Percentiles rank a stretch among this genome's conserved stretches.
Evolutionary conservation across 2,113 vertebrate species (phyloP).

Genomic region (Phylloscopus trochilus): DNA sequence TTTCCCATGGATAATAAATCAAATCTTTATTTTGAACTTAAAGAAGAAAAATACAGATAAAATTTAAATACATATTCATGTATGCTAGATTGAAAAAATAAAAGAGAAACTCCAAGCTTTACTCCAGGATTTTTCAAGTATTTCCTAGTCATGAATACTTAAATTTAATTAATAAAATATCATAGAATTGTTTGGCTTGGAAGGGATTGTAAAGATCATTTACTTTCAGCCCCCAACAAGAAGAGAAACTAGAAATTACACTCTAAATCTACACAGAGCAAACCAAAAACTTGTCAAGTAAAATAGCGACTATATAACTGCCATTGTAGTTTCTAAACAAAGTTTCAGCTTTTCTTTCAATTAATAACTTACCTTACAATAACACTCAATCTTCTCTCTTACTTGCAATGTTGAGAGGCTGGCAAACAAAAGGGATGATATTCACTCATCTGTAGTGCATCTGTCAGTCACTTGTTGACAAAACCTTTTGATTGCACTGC

Average conservation of each 20-base stretch:
- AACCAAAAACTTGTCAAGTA: background rate
- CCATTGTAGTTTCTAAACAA: background rate
- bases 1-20: background rate
- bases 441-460: conserved; percentile 70
- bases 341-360: background rate
- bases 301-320: background rate
- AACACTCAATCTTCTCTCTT: background rate
- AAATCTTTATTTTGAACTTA: background rate
- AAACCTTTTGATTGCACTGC: conserved; percentile 66
- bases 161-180: background rate
- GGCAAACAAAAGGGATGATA: background rate
- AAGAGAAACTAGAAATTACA: background rate
- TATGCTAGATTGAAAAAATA: background rate
- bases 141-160: background rate
- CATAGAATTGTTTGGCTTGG: background rate
- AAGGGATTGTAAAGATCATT: background rate
- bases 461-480: conserved; percentile 74
- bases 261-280: background rate
- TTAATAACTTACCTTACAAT: background rate
- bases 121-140: background rate
- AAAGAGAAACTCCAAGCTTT: background rate
- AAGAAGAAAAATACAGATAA: background rate
- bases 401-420: background rate
- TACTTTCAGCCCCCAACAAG: background rate
- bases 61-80: background rate